Base-by-base conservation (phyloP, 2,113 vertebrate species). In the Thymallus thymallus region DNA sequence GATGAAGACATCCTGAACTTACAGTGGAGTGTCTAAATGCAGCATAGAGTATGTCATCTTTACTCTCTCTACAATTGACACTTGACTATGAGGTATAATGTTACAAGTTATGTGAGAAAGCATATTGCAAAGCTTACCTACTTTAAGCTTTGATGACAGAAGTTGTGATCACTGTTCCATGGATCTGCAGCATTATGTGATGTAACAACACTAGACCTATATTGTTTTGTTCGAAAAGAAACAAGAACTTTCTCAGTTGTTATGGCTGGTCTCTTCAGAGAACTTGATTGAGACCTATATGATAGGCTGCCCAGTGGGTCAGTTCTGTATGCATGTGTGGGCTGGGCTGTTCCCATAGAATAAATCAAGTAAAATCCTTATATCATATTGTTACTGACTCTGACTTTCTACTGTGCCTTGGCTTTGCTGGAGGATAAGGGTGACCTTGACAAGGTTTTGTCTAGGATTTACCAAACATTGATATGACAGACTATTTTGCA, bases 21-120 rank as follows among this genome's bases (percentile, higher is more conserved):
- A 63, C 75, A 48, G 41, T 0, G 2, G 9, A 16, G 30, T 46
- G 51, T 30, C 68, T 82, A 71, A 85, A 41, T 73, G 73, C 48
- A 67, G 74, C 67, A 24, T 74, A 10, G 35, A 41, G 9, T 72
- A 41, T 51, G 86, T 81, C 82, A 87, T 82, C 80, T 81, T 87
- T 76, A 85, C 76, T 74, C 48, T 16, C 60, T 60, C 29, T 71
- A 22, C 23, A 10, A 55, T 73, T 76, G 61, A 78, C 68, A 55
- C 74, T 51, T 75, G 80, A 65, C 32, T 63, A 48, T 45, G 32
- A 72, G 20, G 32, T 6, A 2, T 69, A 68, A 66, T 60, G 74
- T 68, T 7, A 14, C 69, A 26, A 62, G 2, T 41, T 12, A 41
- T 41, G 9, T 41, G 66, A 74, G 78, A 73, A 41, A 41, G 64